phyloP scores from a whole-genome alignment of 2,888 invertebrate species.

The Calliphora vomitoria region DNA sequence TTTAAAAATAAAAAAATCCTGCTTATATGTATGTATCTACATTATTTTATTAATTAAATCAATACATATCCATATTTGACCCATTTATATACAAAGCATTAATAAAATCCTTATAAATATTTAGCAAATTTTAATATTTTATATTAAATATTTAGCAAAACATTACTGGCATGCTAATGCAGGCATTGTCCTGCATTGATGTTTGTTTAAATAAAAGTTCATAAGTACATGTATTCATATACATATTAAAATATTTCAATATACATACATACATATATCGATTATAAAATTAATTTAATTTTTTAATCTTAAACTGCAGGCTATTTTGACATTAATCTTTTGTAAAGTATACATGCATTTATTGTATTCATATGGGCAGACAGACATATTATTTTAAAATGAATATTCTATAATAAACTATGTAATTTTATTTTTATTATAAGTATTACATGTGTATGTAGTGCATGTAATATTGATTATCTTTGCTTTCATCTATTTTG shows the following conservation, averaged over 20 bases:
- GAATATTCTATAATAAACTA: neutral
- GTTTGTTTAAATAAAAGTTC: conserved; percentile 3
- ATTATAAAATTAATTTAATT: conserved; percentile 73
- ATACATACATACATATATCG: conserved; percentile 18
- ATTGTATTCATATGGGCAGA: neutral
- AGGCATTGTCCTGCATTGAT: neutral
- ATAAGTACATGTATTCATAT: neutral
- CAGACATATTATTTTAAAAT: conserved; percentile 10
- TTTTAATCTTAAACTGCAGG: conserved; percentile 76
- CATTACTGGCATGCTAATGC: neutral
- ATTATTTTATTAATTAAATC: too few relatives aligned
- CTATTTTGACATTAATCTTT: conserved; percentile 76
- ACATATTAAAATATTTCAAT: neutral
- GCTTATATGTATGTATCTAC: too few relatives aligned
- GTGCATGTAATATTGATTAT: neutral
- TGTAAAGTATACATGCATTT: conserved; percentile 47
- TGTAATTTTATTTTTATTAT: neutral
- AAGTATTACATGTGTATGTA: neutral
- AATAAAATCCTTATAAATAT: neutral
- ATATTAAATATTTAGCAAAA: neutral
- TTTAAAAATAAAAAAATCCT: too few relatives aligned
- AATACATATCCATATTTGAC: neutral
- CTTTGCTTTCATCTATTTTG: neutral
- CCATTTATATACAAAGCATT: neutral
- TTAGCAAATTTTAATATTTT: neutral